Percentiles rank a stretch among this genome's conserved stretches.
Conservation (phyloP, 2,797 vertebrate species). For the Danio choprae region DNA sequence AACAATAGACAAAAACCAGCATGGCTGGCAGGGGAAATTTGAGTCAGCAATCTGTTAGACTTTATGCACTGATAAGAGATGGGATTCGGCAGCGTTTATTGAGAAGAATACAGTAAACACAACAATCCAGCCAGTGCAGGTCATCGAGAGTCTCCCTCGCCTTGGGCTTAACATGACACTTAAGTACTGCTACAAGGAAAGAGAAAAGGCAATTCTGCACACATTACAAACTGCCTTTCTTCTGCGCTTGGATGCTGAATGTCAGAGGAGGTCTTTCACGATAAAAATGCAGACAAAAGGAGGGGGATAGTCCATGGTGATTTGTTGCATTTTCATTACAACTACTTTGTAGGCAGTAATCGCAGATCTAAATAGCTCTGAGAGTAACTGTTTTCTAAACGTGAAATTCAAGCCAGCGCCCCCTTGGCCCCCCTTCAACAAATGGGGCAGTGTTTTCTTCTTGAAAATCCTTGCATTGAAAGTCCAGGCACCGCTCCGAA, state of each 20-base stretch:
- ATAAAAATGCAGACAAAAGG: slow-evolving; percentile 57
- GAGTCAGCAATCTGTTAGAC: slow-evolving; percentile 90
- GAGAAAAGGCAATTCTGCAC: slow-evolving; percentile 82
- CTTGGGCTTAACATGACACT: slow-evolving; percentile 90
- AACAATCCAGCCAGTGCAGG: slow-evolving; percentile 81
- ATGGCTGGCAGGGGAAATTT: slow-evolving; percentile 90
- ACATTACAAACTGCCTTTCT: slow-evolving; percentile 83
- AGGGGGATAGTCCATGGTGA: slow-evolving; percentile 68
- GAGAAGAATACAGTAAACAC: slow-evolving; percentile 80
- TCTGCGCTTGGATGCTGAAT: slow-evolving; percentile 76
- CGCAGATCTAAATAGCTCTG: slow-evolving; percentile 75
- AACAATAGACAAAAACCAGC: slow-evolving; percentile 87
- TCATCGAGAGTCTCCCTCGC: slow-evolving; percentile 82
- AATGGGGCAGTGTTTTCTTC: slow-evolving; percentile 70
- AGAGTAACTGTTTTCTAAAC: slow-evolving; percentile 75
- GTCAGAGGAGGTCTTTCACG: slow-evolving; percentile 75
- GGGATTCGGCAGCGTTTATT: slow-evolving; percentile 74
- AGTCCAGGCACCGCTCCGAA: slow-evolving; percentile 68
- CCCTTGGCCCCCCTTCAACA: slow-evolving; percentile 60
- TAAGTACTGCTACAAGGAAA: slow-evolving; percentile 85
- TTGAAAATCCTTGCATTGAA: slow-evolving; percentile 71
- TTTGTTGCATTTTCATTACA: slow-evolving; percentile 78
- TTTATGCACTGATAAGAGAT: slow-evolving; percentile 88
- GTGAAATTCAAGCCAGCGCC: slow-evolving; percentile 71
- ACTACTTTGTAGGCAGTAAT: slow-evolving; percentile 74